Evolutionary conservation across 2,888 invertebrate species (phyloP).

Genomic region (Rotaria macrura): DNA sequence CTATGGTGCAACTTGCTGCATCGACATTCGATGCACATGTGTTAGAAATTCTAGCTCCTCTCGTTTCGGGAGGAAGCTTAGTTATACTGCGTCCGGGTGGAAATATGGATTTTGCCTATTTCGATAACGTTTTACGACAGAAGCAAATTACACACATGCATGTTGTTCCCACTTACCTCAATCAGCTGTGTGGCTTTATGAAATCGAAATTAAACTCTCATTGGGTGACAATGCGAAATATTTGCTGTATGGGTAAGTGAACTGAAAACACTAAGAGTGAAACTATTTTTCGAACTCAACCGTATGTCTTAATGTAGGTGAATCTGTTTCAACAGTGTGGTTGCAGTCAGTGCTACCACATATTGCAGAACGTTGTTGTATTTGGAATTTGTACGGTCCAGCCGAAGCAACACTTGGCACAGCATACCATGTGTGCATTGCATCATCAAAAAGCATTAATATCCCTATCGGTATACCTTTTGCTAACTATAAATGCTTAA

Average conservation of each 20-base stretch:
- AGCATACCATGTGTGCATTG: background rate
- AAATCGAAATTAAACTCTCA: too few relatives aligned
- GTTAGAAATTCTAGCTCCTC: background rate
- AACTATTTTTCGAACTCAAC: too few relatives aligned
- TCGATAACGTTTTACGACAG: background rate
- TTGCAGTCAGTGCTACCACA: background rate
- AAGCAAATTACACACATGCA: background rate
- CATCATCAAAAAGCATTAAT: fast-evolving
- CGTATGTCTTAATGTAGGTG: background rate
- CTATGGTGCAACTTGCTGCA: background rate
- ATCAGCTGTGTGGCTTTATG: background rate
- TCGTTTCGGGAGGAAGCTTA: background rate
- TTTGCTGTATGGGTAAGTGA: too few relatives aligned
- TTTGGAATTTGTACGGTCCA: background rate
- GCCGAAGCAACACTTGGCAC: background rate
- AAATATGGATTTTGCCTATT: background rate
- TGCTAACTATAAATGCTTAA: background rate
- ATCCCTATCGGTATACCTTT: background rate
- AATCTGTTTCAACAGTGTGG: background rate
- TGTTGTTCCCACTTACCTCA: background rate
- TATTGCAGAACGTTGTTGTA: background rate
- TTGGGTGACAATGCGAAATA: too few relatives aligned
- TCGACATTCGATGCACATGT: background rate
- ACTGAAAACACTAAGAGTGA: too few relatives aligned
- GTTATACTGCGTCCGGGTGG: background rate